These are phyloP conservation scores for Marcusenius ussheri DNA, from an alignment of 2,113 vertebrate genomes.

Conservation along the genomic window DNA sequence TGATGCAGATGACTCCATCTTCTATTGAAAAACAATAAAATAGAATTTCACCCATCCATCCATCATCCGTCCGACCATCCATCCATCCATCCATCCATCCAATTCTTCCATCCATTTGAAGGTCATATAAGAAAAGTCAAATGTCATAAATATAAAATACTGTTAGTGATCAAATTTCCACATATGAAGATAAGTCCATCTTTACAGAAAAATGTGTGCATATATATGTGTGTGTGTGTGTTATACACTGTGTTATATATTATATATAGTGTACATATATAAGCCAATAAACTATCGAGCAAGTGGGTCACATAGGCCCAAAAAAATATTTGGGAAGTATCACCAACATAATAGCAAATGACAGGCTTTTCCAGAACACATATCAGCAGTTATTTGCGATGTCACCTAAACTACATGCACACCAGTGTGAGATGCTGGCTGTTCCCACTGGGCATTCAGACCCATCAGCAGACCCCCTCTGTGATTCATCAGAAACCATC, in stretches of 20 bases:
- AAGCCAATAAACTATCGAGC: neutral
- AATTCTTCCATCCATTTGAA: neutral
- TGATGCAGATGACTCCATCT: neutral
- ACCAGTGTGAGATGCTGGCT: conserved; percentile 19
- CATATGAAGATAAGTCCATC: neutral
- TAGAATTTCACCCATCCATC: neutral
- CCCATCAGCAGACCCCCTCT: conserved; percentile 40
- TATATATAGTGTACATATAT: neutral
- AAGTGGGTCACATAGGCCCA: neutral
- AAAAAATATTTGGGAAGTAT: neutral
- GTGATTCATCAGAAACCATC: conserved; percentile 46
- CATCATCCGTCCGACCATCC: too few species aligned
- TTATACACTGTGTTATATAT: too few species aligned
- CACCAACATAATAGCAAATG: neutral
- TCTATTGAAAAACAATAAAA: neutral
- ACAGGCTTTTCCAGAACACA: neutral
- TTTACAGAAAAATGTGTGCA: neutral
- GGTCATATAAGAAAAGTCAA: neutral
- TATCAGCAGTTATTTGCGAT: neutral
- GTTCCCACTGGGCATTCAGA: conserved; percentile 32
- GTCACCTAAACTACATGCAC: neutral
- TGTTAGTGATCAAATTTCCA: neutral
- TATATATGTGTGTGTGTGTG: neutral
- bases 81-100: neutral
- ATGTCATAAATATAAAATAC: neutral